Evolutionary conservation across 2,888 invertebrate species (phyloP), one percentile per base, ranked within the genome.

Genomic region (Andrena marginata): DNA sequence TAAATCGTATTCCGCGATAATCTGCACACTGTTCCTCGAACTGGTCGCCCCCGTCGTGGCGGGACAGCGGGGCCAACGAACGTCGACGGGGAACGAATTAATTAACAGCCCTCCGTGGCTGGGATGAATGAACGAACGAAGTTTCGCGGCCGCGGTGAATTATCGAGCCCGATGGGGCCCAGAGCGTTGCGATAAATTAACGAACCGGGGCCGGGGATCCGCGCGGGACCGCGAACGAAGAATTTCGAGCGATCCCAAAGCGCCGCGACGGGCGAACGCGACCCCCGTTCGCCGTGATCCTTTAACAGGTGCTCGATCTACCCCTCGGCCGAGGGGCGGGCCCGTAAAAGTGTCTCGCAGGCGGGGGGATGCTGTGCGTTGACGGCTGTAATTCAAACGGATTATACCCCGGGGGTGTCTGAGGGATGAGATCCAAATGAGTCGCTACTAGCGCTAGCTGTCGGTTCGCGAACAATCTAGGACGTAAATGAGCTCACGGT

Each of bases 371-470:
- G 49, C 33, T 48, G 68, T 48, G 69, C 69, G 89, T 89, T 89
- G 88, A 89, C 89, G 86, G 86, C 80, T 86, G 90, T 93, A 93
- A 93, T 93, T 92, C 91, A 92, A 92, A 93, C 91, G 91, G 91
- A 93, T 93, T 92, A 91, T 91, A 89, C 93, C 90, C 89, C 62
- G 64, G 91, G 80, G 90, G 90, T 85, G 81, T 83, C 88, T 87
- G 82, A 85, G 86, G 88, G 89, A 88, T 87, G 86, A 89, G 88
- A 88, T 86, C 89, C 86, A 90, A 93, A 91, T 91, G 92, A 92
- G 90, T 88, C 86, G 90, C 67, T 82, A 76, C 85, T 82, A 79
- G 86, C 56, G 49, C 49, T 68, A 72, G 73, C 81, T 82, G 80
- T 67, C 87, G 75, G 64, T 68, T 69, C 63, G 71, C 67, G 76